Percentiles rank a stretch among this genome's conserved stretches.
Conservation (phyloP, 2,113 vertebrate genomes). For the Hypanus sabinus region DNA sequence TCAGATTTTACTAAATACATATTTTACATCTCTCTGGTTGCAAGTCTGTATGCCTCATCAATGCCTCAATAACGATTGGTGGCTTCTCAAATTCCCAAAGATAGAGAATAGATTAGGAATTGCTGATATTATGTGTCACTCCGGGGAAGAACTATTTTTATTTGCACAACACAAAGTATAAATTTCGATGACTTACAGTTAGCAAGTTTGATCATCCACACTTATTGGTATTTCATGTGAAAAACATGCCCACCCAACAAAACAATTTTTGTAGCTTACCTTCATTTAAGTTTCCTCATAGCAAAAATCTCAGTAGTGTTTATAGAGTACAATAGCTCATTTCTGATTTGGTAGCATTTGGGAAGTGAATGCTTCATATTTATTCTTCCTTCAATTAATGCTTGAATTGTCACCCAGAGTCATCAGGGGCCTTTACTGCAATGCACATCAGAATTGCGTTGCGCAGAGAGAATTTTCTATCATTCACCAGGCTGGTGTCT, state of each 20-base stretch:
- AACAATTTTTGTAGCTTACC: neutral
- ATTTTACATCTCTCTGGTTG: neutral
- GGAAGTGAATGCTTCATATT: neutral
- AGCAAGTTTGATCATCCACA: neutral
- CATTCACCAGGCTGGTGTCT: neutral
- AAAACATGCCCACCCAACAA: too few species aligned
- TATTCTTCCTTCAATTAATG: neutral
- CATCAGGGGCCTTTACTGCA: conserved; percentile 23
- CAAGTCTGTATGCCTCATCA: neutral
- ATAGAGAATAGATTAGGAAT: too few species aligned
- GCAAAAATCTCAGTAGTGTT: neutral
- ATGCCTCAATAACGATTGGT: neutral
- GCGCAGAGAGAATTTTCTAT: neutral
- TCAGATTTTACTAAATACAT: neutral
- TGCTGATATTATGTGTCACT: too few species aligned
- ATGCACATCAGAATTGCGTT: conserved; percentile 6
- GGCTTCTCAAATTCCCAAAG: too few species aligned
- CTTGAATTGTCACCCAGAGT: neutral
- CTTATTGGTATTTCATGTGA: neutral
- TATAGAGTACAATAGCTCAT: neutral
- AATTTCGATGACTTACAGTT: neutral
- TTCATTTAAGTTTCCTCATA: neutral
- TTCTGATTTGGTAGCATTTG: neutral
- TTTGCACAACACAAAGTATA: too few species aligned
- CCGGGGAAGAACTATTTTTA: too few species aligned